A percentile compares a stretch with the other conserved stretches of the same genome.
These are phyloP conservation scores for Calidris pygmaea DNA, from an alignment of 2,113 vertebrate species.

Conservation along the genomic window DNA sequence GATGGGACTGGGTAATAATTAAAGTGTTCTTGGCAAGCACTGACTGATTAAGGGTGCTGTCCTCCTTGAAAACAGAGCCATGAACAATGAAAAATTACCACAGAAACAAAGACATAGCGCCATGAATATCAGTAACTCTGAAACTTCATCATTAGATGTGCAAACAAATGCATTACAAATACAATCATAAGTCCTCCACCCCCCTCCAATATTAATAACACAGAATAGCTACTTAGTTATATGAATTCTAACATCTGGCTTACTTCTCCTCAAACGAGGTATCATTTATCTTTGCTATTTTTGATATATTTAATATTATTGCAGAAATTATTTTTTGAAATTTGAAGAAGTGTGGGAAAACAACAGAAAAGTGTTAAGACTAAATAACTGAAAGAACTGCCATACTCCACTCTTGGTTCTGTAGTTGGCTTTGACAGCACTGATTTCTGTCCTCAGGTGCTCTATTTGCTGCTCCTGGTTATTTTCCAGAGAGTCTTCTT, in stretches of 20 bases:
- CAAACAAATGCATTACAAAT: neutral
- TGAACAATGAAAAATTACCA: neutral
- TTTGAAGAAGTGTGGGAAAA: neutral
- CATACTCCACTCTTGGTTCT: slow-evolving; percentile 80
- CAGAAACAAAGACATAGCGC: neutral
- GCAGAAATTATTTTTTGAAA: neutral
- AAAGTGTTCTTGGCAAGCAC: slow-evolving; percentile 70
- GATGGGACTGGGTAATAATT: slow-evolving; percentile 79
- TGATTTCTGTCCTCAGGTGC: slow-evolving; percentile 80
- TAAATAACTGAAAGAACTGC: neutral
- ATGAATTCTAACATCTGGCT: neutral
- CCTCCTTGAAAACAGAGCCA: slow-evolving; percentile 74
- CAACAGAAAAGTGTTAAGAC: neutral
- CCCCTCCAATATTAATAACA: neutral
- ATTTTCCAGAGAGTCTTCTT: slow-evolving; percentile 83
- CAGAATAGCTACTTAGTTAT: neutral
- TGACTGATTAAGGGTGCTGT: slow-evolving; percentile 62
- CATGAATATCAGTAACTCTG: neutral
- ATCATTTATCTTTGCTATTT: neutral
- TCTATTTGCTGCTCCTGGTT: slow-evolving; percentile 83
- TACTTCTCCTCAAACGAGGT: neutral
- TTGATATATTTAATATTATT: neutral
- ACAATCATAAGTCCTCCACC: neutral
- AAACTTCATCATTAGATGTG: neutral
- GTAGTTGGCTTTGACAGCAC: slow-evolving; percentile 79